Evolutionary conservation across 2,888 invertebrate genomes (phyloP), one percentile per base, ranked within the genome.

Genomic region (Venusia cambrica): DNA sequence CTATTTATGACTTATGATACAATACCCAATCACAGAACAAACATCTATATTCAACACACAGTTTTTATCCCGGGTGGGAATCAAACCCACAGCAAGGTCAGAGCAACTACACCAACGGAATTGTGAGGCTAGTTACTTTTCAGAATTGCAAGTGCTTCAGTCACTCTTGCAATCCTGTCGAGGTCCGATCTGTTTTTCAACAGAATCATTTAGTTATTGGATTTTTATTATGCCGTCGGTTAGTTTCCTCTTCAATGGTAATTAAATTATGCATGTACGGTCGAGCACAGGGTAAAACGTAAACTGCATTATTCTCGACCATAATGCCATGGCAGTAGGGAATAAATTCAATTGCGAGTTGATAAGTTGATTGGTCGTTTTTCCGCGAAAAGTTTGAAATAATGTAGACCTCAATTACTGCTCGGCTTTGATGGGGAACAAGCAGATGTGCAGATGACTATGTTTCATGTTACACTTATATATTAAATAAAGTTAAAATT

Each of bases 211-310:
- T 11, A 8, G 5, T n/a, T 38, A 38, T 34, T 33, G 38, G 29
- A 30, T 17, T 34, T 38, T 34, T 38, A 38, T 20, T 34, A 38
- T 21, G 10, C 19, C 5, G 24, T 15, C 17, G 14, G 29, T 27
- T 27, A 26, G 19, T 31, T 12, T 17, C 14, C 12, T 26, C 27
- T 20, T 14, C 33, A 17, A 24, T 18, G 14, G 14, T 8, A 22
- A 32, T 42, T 18, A 14, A 40, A 35, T 35, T 40, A 40, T 28
- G 37, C 33, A 30, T 16, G 29, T 34, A 29, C 24, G 29, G 32
- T 1, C 22, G 32, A 34, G 34, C 17, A 34, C 33, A 38, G 34
- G 34, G 29, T 34, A 29, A 28, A 29, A 15, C 25, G 14, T 19
- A 27, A 24, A 19, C 24, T 13, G 8, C 15, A 17, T 25, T 6